Evolutionary conservation across 2,113 vertebrate genomes (phyloP), one percentile per base, ranked within the genome.

Genomic region (Ondatra zibethicus): DNA sequence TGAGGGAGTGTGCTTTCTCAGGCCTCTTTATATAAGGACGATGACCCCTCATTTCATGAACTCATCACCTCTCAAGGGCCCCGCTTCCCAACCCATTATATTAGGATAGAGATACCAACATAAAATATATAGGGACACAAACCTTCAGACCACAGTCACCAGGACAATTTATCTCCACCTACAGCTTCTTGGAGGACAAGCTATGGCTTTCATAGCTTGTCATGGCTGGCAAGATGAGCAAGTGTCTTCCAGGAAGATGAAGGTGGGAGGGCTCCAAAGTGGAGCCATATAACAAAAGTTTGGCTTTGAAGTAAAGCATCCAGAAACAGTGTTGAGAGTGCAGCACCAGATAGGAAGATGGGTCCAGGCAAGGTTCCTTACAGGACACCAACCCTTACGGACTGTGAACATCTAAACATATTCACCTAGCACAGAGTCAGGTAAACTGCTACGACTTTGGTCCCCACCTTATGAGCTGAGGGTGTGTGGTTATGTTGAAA

Each of bases 381-480:
- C 7, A 29, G 52, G n/a, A 39, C 52, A 4, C 8, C 7, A n/a
- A 27, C 50, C 50, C 25, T 21, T 3, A 36, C 39, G 27, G 8
- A 9, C 14, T 1, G 7, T 39, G 33, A 55, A n/a, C 31, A n/a
- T 88, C 39, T 52, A 13, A 13, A 23, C 21, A 17, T 72, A 50
- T n/a, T n/a, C 1, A 13, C 65, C 31, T 61, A 17, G 6, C 7
- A n/a, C 17, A 27, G 55, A 0, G 0, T 10, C 8, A 31, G 29
- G 42, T 8, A 21, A 29, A 29, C 45, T 70, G 31, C 61, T 10
- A 14, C 0, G 21, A n/a, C 52, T 7, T 0, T 29, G 33, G 45
- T n/a, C n/a, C 25, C 61, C 17, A 31, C 21, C 42, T 47, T 42
- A 10, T 19, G 29, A 66, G 61, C 13, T 33, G 66, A 4, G 47